These are phyloP conservation scores for Gasterosteus aculeatus DNA, from an alignment of 2,113 vertebrate species.

Conservation along the genomic window DNA sequence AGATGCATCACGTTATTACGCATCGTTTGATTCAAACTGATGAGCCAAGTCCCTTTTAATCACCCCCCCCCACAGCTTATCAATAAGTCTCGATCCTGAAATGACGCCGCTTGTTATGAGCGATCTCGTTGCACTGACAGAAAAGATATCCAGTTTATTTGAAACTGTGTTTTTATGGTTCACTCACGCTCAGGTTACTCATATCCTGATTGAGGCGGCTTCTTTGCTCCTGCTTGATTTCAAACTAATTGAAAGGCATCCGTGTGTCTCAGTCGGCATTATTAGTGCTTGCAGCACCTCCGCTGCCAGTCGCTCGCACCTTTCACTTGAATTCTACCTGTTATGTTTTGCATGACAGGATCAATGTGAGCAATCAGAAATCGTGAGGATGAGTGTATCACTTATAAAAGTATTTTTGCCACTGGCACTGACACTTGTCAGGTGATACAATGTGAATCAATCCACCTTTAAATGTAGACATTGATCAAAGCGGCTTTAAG, in stretches of 20 bases:
- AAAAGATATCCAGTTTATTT: background rate
- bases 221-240: background rate
- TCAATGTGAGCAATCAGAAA: background rate
- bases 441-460: background rate
- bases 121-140: background rate
- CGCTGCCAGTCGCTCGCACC: background rate
- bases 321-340: background rate
- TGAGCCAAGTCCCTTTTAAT: background rate
- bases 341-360: background rate
- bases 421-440: background rate
- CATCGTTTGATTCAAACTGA: background rate
- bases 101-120: background rate
- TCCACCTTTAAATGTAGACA: constrained; percentile 3
- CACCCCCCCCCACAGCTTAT: background rate
- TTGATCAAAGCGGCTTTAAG: constrained; percentile 4
- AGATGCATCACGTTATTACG: background rate
- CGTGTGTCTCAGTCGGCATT: background rate
- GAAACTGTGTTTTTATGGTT: background rate
- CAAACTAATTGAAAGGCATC: background rate
- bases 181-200: background rate
- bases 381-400: background rate
- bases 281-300: background rate
- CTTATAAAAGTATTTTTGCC: background rate
- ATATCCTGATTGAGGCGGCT: background rate
- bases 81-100: background rate